phyloP scores from a whole-genome alignment of 2,113 vertebrate species.

The Empidonax alnorum region DNA sequence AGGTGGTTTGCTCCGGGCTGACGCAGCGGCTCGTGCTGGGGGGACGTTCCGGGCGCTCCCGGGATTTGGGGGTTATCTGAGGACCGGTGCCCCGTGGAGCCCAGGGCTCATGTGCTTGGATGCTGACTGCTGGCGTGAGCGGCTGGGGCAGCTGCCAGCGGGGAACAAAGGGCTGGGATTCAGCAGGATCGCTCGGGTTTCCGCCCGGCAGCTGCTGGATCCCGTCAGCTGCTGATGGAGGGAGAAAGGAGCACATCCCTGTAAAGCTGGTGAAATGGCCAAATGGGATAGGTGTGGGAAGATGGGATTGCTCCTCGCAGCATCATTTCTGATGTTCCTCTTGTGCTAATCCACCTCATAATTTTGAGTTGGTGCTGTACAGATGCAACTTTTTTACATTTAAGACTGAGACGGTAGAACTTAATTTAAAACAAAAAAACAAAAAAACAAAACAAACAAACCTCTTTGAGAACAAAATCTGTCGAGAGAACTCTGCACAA shows the following conservation, averaged over 20 bases:
- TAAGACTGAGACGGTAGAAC: background rate
- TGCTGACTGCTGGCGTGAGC: background rate
- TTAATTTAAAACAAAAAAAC: background rate
- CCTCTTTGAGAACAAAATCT: background rate
- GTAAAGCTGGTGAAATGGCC: accelerated
- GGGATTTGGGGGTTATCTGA: background rate
- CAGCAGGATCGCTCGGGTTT: background rate
- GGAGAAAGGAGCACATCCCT: accelerated
- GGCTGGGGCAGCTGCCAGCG: background rate
- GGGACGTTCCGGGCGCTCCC: accelerated
- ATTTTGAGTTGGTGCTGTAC: background rate
- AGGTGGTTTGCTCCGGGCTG: background rate
- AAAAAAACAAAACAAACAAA: too few relatives aligned
- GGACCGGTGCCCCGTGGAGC: background rate
- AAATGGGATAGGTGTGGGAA: background rate
- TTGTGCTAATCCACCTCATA: background rate
- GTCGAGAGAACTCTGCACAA: background rate
- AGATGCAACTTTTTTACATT: background rate
- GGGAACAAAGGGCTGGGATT: background rate
- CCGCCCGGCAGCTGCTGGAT: background rate
- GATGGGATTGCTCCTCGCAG: background rate
- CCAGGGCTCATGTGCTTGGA: background rate
- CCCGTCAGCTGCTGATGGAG: background rate
- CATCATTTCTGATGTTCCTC: accelerated
- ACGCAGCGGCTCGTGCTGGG: accelerated